A percentile compares a stretch with the other conserved stretches of the same genome.
phyloP scores from a whole-genome alignment of 2,888 invertebrate genomes.

The Lasioglossum zephyrum region DNA sequence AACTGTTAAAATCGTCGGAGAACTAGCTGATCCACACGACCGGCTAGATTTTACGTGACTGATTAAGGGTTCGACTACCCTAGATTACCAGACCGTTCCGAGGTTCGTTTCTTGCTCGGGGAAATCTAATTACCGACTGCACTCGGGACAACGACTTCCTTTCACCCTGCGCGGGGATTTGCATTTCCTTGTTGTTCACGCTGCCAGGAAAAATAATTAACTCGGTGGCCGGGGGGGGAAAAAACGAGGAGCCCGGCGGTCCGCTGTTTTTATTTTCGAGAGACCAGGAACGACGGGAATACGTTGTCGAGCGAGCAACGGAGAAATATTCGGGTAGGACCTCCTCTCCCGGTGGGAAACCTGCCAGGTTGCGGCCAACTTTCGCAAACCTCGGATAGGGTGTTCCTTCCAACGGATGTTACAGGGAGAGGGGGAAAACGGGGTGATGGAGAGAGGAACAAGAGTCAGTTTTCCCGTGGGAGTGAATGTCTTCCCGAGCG shows the following conservation, averaged over 20 bases:
- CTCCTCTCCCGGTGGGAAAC: constrained; percentile 51
- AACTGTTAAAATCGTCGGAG: not conserved
- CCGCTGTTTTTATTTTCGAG: constrained; percentile 26
- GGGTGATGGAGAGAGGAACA: constrained; percentile 22
- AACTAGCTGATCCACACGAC: not conserved
- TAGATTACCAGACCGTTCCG: not conserved
- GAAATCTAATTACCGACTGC: constrained; percentile 56
- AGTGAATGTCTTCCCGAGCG: constrained; percentile 62
- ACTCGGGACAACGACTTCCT: constrained; percentile 39
- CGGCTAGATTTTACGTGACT: not conserved
- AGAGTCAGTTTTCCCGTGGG: constrained; percentile 59
- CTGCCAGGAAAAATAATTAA: constrained; percentile 61
- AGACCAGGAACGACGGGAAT: constrained; percentile 1
- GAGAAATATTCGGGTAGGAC: constrained; percentile 63
- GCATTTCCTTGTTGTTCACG: constrained; percentile 54
- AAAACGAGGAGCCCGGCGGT: constrained; percentile 13
- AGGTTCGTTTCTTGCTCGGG: constrained; percentile 1
- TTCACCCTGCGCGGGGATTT: constrained; percentile 31
- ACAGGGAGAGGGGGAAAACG: not conserved
- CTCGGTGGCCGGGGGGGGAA: constrained; percentile 11
- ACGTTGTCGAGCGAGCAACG: constrained; percentile 31
- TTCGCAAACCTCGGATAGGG: constrained; percentile 52
- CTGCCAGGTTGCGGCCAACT: constrained; percentile 67
- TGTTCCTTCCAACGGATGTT: constrained; percentile 32
- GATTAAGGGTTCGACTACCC: not conserved